phyloP scores from a whole-genome alignment of 2,888 invertebrate species.

The Xanthia icteritia region DNA sequence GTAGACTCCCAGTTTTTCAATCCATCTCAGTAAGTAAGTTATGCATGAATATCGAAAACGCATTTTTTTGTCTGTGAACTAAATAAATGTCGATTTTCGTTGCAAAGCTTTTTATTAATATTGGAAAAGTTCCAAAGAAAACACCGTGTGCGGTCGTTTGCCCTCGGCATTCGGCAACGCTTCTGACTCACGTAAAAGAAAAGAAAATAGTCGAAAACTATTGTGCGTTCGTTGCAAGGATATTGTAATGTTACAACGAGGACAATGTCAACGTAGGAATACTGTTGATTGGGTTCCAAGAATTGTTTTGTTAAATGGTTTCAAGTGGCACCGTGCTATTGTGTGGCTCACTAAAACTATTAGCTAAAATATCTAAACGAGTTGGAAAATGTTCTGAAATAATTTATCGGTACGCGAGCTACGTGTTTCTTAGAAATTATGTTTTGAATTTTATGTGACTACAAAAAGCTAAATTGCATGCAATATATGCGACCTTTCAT shows the following conservation, averaged over 20 bases:
- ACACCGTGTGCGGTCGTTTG: slow-evolving; percentile 78
- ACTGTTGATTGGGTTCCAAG: slow-evolving; percentile 50
- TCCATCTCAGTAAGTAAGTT: not conserved
- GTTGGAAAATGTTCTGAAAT: slow-evolving; percentile 34
- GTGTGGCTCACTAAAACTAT: slow-evolving; percentile 38
- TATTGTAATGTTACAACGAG: slow-evolving; percentile 44
- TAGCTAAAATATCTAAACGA: slow-evolving; percentile 45
- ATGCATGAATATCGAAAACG: slow-evolving; percentile 11
- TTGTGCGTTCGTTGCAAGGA: slow-evolving; percentile 52
- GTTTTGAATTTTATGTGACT: slow-evolving; percentile 41
- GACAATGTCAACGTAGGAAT: slow-evolving; percentile 46
- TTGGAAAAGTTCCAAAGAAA: slow-evolving; percentile 83
- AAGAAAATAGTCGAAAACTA: slow-evolving; percentile 60
- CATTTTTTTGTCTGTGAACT: slow-evolving; percentile 48
- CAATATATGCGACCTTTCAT: slow-evolving; percentile 52
- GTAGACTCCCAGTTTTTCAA: not conserved
- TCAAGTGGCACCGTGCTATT: slow-evolving; percentile 29
- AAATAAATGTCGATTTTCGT: slow-evolving; percentile 56
- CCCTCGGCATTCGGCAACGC: slow-evolving; percentile 68
- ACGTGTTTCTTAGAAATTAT: slow-evolving; percentile 54
- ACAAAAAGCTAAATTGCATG: slow-evolving; percentile 27
- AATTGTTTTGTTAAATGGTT: slow-evolving; percentile 48
- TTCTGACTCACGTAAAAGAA: slow-evolving; percentile 67
- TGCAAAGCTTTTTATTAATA: slow-evolving; percentile 55
- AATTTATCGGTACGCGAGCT: slow-evolving; percentile 42